These are phyloP conservation scores for Ladona fulva DNA, from an alignment of 1,140 invertebrate genomes.

Conservation along the genomic window DNA sequence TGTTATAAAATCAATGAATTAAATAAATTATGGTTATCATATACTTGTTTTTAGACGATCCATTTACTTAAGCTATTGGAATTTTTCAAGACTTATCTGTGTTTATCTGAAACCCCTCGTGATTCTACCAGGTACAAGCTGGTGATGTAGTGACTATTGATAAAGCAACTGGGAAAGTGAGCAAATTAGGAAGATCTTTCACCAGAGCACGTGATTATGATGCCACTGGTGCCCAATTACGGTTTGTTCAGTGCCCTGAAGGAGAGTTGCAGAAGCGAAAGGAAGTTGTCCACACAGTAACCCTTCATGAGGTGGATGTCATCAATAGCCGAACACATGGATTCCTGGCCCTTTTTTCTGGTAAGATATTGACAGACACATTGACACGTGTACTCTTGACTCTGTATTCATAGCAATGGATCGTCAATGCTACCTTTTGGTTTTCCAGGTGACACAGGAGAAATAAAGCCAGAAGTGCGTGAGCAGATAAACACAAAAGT, in stretches of 20 bases:
- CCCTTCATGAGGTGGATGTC: constrained; percentile 97
- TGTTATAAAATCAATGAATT: too few species aligned
- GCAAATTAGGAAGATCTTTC: constrained; percentile 88
- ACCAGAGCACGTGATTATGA: constrained; percentile 95
- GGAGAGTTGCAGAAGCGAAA: constrained; percentile 98
- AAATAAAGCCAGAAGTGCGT: constrained; percentile 95
- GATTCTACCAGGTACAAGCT: constrained; percentile 58
- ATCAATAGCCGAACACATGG: constrained; percentile 96
- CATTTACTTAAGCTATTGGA: too few species aligned
- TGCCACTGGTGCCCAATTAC: constrained; percentile 81
- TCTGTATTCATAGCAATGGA: background rate
- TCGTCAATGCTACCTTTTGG: background rate
- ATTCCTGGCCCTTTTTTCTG: constrained; percentile 94
- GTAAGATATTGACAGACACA: constrained; percentile 36
- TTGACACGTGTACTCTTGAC: constrained; percentile 11
- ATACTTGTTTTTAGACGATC: too few species aligned
- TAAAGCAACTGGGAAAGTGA: constrained; percentile 96
- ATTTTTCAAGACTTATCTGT: too few species aligned
- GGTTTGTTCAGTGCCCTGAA: constrained; percentile 97
- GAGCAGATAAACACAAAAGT: constrained; percentile 99
- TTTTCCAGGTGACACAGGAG: constrained; percentile 83
- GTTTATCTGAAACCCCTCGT: too few species aligned
- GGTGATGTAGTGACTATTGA: constrained; percentile 97
- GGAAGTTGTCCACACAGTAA: constrained; percentile 97
- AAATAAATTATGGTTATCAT: too few species aligned